phyloP scores from a whole-genome alignment of 2,888 invertebrate genomes.

The Fabriciana adippe region DNA sequence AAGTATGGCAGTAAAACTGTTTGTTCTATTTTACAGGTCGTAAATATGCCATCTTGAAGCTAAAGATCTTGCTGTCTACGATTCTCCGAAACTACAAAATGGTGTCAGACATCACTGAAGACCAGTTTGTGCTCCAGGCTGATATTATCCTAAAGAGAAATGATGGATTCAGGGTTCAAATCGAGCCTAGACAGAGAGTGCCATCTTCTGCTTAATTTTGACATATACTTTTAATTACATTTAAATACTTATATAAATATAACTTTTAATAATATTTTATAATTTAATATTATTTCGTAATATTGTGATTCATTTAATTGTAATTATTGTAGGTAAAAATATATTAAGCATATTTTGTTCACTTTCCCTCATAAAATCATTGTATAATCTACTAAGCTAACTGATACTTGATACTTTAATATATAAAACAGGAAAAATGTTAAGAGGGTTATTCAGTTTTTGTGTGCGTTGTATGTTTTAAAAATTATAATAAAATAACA shows the following conservation, averaged over 20 bases:
- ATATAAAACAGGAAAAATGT: too few species aligned
- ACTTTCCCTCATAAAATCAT: too few species aligned
- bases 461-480: not conserved
- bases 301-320: too few species aligned
- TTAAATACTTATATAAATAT: not conserved
- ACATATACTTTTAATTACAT: not conserved
- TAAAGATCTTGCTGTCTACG: conserved; percentile 88
- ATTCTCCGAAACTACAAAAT: conserved; percentile 86
- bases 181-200: conserved; percentile 83
- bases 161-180: conserved; percentile 86
- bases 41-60: conserved; percentile 90
- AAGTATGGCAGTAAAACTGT: too few species aligned
- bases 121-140: conserved; percentile 85
- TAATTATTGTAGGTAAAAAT: too few species aligned
- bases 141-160: conserved; percentile 89
- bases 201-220: conserved; percentile 45
- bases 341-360: too few species aligned
- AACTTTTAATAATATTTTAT: not conserved
- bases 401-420: too few species aligned
- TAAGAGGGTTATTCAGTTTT: not conserved
- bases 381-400: too few species aligned
- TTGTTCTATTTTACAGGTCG: conserved; percentile 75
- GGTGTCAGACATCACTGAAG: conserved; percentile 84
- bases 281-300: not conserved
- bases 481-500: not conserved